phyloP scores from a whole-genome alignment of 2,888 invertebrate species.

The Polymixis lichenea region DNA sequence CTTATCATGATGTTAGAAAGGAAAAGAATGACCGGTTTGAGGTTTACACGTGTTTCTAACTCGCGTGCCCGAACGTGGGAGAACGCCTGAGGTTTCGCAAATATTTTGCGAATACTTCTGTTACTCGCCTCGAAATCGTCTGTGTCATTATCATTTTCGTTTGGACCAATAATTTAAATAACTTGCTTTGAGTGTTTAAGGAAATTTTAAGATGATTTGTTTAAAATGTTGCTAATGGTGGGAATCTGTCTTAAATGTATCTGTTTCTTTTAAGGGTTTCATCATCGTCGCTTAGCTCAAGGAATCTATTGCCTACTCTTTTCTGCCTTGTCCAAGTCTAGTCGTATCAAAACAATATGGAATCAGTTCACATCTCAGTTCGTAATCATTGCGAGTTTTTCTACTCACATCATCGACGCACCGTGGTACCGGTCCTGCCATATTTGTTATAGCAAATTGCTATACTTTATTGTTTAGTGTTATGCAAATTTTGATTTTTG shows the following conservation, averaged over 20 bases:
- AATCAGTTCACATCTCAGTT: conserved; percentile 11
- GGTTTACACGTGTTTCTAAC: conserved; percentile 72
- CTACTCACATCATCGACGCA: conserved; percentile 22
- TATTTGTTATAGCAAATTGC: conserved; percentile 62
- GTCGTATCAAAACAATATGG: neutral
- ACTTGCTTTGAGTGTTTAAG: conserved; percentile 11
- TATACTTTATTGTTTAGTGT: conserved; percentile 63
- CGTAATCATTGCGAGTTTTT: conserved; percentile 32
- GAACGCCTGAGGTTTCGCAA: conserved; percentile 79
- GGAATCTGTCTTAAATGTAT: neutral
- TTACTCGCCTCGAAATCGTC: conserved; percentile 53
- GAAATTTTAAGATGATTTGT: conserved; percentile 4
- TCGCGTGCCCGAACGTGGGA: conserved; percentile 80
- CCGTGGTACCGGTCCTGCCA: conserved; percentile 58
- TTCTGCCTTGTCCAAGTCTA: neutral
- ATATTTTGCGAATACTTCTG: conserved; percentile 67
- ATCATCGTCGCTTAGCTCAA: neutral
- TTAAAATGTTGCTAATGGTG: conserved; percentile 24
- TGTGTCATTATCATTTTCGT: conserved; percentile 50
- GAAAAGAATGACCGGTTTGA: conserved; percentile 68
- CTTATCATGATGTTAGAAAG: conserved; percentile 69
- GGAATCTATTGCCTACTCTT: neutral
- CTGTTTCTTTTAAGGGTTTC: neutral
- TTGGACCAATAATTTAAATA: conserved; percentile 37
- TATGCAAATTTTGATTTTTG: conserved; percentile 82